Evolutionary conservation across 2,888 invertebrate genomes (phyloP), one percentile per base, ranked within the genome.

Genomic region (Eupithecia centaureata): DNA sequence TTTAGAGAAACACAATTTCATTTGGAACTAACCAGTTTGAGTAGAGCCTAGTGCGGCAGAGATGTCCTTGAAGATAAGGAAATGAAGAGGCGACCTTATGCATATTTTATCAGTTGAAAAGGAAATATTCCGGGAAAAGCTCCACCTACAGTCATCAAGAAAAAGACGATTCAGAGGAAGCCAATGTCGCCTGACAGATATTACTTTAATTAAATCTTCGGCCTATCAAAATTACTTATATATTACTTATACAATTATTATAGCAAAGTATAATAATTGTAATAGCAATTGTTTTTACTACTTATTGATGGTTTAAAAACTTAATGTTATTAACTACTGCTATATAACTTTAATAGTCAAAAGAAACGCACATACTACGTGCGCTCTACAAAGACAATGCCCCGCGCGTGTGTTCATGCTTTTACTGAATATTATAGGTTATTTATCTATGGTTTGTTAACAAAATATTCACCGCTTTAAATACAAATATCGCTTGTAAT

Each of bases 21-120:
- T 54, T 30, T 10, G 27, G 28, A n/a, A 54, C 18, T 2, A n/a
- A 52, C 52, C 13, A 28, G 7, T 27, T 1, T 52, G 13, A 52
- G 52, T 25, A 27, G n/a, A 7, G 15, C 2, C 28, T 28, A 54
- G n/a, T 22, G 58, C 28, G 62, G 58, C 25, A 63, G 15, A 18
- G 52, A 67, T 63, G 67, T 59, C 63, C 67, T 63, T 67, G 63
- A 56, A n/a, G 62, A 63, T 67, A 63, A 59, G 30, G 38, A 67
- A 59, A 59, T 67, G 52, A 67, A 67, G 63, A 52, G 33, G 38
- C 63, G 52, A 63, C 58, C 62, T 54, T 54, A 59, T 59, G 52
- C 67, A 63, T 63, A 63, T 63, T 59, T 59, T 52, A 67, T 42
- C 30, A 33, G 58, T 54, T 67, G 52, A 30, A 42, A n/a, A 25